A percentile compares a stretch with the other conserved stretches of the same genome.
Conservation (phyloP, 2,888 invertebrate species). For the Dastarcus helophoroides region DNA sequence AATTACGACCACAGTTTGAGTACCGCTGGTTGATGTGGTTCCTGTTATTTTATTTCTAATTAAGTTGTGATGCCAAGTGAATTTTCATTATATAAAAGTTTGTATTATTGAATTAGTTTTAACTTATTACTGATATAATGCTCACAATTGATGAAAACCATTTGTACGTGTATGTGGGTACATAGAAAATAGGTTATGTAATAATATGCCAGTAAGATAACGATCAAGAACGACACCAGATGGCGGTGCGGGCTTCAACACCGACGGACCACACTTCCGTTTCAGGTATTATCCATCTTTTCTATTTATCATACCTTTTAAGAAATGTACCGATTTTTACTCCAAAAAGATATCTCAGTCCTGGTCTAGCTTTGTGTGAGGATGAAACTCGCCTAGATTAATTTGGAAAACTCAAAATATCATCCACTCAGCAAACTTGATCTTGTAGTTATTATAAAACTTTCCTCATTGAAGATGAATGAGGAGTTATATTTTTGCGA, state of each 20-base stretch:
- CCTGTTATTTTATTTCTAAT: no score
- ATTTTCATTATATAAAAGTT: slow-evolving; percentile 1
- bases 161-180: background rate
- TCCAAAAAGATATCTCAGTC: slow-evolving; percentile 21
- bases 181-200: slow-evolving; percentile 4
- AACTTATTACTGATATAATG: background rate
- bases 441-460: no score
- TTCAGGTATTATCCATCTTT: slow-evolving; percentile 50
- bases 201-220: slow-evolving; percentile 31
- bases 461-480: no score
- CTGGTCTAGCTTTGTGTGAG: slow-evolving; percentile 22
- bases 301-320: slow-evolving; percentile 39
- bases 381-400: no score
- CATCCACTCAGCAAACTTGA: no score
- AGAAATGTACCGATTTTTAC: slow-evolving; percentile 22
- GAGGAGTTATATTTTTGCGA: no score
- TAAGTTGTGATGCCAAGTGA: no score
- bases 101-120: background rate
- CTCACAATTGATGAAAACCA: background rate
- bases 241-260: slow-evolving; percentile 13
- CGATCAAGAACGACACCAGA: slow-evolving; percentile 19
- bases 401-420: no score
- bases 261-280: slow-evolving; percentile 35
- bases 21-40: no score
- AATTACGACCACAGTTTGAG: no score